Evolutionary conservation across 2,113 vertebrate species (phyloP), one percentile per base, ranked within the genome.

Genomic region (Podiceps cristatus): DNA sequence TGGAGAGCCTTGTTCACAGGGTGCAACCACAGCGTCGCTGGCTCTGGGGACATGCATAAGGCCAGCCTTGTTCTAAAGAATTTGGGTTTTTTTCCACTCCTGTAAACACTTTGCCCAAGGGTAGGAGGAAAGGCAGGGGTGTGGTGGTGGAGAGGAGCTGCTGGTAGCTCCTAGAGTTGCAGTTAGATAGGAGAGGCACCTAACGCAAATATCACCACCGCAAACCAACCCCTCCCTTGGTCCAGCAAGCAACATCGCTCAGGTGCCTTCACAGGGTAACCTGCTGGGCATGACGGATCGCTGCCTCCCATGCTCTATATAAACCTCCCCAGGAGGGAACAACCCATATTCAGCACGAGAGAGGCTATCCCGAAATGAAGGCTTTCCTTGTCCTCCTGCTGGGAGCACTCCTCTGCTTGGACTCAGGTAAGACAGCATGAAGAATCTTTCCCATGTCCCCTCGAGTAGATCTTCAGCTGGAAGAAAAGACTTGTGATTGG

Each of bases 381-480:
- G 12, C 33, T 50, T 11, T 90, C 66, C 76, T 96, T 4, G 40
- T 90, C 27, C 56, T 97, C 62, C 60, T 97, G 22, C 74, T 98
- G 81, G 95, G 84, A 86, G 81, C 81, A 0, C 23, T 87, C 84
- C 72, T 98, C n/a, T 96, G 95, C 44, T 11, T 86, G 58, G 72
- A 85, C 15, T 63, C 96, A 94, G 96, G 97, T 98, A 97, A 97
- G 96, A 42, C 7, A 52, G 18, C 40, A 0, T 1, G 1, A 5
- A 35, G 18, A 27, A 3, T 7, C 28, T 5, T 1, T 4, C 29
- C 16, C 0, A 0, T 1, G 0, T 42, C 18, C 15, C 31, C 50
- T 35, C 35, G 35, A 37, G 23, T 1, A 11, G n/a, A 2, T 11
- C 18, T 37, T 11, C n/a, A 5, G 10, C 2, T 53, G 2, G 55